These are phyloP conservation scores for Nothocercus julius DNA, from an alignment of 2,113 vertebrate species.

Conservation along the genomic window DNA sequence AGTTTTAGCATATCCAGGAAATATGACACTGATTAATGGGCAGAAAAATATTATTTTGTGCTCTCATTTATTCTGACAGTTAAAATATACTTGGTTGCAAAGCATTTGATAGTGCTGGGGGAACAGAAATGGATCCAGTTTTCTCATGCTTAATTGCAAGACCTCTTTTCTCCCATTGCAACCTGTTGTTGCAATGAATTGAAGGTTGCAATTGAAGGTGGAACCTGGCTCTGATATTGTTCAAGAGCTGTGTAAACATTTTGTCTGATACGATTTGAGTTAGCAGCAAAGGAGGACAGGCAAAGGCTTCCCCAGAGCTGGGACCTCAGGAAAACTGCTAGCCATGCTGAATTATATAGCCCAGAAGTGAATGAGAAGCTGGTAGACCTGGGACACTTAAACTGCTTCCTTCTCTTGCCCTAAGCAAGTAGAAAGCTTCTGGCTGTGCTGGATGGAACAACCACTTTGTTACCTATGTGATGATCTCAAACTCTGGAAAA, in stretches of 20 bases:
- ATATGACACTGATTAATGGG: background rate
- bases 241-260: background rate
- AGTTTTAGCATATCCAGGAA: conserved; percentile 6
- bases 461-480: background rate
- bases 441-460: background rate
- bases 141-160: background rate
- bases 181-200: no score
- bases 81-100: background rate
- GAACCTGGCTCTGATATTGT: background rate
- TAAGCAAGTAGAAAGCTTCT: conserved; percentile 5
- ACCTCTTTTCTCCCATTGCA: background rate
- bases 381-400: background rate
- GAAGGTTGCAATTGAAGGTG: background rate
- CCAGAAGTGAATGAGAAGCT: conserved; percentile 3
- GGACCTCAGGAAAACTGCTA: background rate
- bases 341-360: background rate
- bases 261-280: background rate
- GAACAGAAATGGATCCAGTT: background rate
- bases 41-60: background rate
- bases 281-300: background rate
- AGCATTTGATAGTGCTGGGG: background rate
- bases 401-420: background rate
- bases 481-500: background rate
- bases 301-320: background rate
- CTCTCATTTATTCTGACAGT: background rate